Conservation (phyloP, 1,140 invertebrate species). For the Lordiphosa collinella region DNA sequence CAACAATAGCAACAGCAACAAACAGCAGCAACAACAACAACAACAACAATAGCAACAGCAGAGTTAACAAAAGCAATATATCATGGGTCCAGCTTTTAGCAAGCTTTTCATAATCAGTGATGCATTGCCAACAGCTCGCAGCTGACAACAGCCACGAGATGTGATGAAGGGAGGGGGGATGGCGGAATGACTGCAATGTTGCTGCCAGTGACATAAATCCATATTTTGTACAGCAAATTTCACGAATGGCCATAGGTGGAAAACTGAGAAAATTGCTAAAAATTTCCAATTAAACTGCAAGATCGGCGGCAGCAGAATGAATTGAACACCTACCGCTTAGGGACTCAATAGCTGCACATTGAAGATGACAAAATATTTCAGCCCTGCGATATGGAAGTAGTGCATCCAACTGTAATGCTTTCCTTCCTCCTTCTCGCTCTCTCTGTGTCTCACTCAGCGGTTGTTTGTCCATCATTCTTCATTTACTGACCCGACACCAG, state of each 20-base stretch:
- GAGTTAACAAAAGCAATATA: constrained; percentile 64
- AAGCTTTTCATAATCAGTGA: constrained; percentile 77
- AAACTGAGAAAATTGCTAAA: constrained; percentile 56
- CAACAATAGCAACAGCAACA: constrained; percentile 25
- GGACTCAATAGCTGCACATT: constrained; percentile 44
- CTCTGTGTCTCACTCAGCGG: neutral
- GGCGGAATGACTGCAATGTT: constrained; percentile 5
- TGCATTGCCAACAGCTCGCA: constrained; percentile 68
- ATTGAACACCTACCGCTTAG: constrained; percentile 14
- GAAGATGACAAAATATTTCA: constrained; percentile 70
- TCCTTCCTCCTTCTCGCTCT: neutral
- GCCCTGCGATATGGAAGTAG: constrained; percentile 8
- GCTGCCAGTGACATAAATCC: constrained; percentile 66
- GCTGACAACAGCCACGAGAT: constrained; percentile 48
- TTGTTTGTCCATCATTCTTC: constrained; percentile 66
- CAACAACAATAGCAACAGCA: constrained; percentile 13
- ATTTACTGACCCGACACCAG: constrained; percentile 69
- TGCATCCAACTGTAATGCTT: constrained; percentile 20
- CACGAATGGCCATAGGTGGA: constrained; percentile 57
- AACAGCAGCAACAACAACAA: constrained; percentile 15
- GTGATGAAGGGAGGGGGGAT: neutral
- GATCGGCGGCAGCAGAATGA: constrained; percentile 9
- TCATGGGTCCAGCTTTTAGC: constrained; percentile 74
- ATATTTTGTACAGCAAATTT: constrained; percentile 71
- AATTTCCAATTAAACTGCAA: constrained; percentile 71